Conservation (phyloP, 2,888 invertebrate species). For the Sericinus montela region DNA sequence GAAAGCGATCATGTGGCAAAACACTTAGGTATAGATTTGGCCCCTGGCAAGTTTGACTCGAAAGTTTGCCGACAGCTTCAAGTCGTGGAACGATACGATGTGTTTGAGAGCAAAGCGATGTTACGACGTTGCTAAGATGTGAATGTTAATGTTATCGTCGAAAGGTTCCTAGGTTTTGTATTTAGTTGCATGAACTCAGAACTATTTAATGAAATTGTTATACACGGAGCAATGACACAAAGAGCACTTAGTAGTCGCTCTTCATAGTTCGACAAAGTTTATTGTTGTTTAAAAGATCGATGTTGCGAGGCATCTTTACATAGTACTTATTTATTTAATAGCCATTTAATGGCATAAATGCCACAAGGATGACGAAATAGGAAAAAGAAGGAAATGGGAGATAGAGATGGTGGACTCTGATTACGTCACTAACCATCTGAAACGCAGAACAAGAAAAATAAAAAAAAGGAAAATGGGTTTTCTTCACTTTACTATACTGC, state of each 20-base stretch:
- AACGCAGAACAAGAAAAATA: no score
- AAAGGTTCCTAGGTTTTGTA: conserved; percentile 39
- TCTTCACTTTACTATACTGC: no score
- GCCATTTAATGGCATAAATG: no score
- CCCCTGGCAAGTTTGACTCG: conserved; percentile 72
- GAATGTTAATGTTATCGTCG: conserved; percentile 54
- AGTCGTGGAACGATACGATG: conserved; percentile 41
- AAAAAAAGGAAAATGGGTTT: no score
- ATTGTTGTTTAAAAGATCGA: background rate
- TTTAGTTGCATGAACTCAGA: conserved; percentile 11
- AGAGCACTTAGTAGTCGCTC: conserved; percentile 19
- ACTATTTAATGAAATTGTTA: conserved; percentile 25
- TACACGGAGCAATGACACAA: conserved; percentile 3
- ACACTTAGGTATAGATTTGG: conserved; percentile 75
- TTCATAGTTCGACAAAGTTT: conserved; percentile 18
- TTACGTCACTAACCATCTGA: no score
- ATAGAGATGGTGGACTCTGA: no score
- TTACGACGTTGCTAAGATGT: conserved; percentile 52
- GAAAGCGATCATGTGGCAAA: conserved; percentile 77
- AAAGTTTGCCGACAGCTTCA: conserved; percentile 45
- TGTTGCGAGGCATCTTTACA: background rate
- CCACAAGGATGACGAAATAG: no score
- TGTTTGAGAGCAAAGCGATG: conserved; percentile 76
- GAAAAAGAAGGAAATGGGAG: no score
- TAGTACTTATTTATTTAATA: no score